phyloP scores from a whole-genome alignment of 2,113 vertebrate species.

The Manacus vitellinus region DNA sequence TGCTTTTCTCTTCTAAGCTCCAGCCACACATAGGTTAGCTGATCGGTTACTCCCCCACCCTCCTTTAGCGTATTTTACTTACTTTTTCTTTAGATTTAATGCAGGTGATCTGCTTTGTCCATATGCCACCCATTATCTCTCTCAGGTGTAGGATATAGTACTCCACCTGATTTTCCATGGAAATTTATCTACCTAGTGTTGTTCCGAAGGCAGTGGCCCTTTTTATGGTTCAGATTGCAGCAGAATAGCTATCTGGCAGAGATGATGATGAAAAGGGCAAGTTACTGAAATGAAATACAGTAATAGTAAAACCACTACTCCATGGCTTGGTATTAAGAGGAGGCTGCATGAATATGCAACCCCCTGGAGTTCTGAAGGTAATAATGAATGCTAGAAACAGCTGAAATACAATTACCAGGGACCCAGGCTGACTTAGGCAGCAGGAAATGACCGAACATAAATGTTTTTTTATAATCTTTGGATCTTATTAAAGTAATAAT shows the following conservation, averaged over 20 bases:
- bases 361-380: neutral
- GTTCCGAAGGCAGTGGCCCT: neutral
- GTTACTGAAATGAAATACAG: slow-evolving; percentile 2
- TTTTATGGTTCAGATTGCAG: neutral
- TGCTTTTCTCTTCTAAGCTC: neutral
- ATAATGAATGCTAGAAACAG: neutral
- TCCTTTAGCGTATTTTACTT: neutral
- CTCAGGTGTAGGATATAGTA: neutral
- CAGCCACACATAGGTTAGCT: neutral
- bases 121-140: neutral
- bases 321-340: neutral
- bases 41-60: neutral
- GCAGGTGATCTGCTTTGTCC: neutral
- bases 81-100: neutral
- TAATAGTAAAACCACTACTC: neutral
- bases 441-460: neutral
- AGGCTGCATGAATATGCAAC: neutral
- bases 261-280: neutral
- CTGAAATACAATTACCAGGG: neutral
- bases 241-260: neutral
- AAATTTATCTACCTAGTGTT: neutral
- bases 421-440: neutral
- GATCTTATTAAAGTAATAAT: neutral
- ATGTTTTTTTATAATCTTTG: neutral
- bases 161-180: neutral